These are phyloP conservation scores for Dendropsophus ebraccatus DNA, from an alignment of 2,113 vertebrate genomes.

Conservation along the genomic window DNA sequence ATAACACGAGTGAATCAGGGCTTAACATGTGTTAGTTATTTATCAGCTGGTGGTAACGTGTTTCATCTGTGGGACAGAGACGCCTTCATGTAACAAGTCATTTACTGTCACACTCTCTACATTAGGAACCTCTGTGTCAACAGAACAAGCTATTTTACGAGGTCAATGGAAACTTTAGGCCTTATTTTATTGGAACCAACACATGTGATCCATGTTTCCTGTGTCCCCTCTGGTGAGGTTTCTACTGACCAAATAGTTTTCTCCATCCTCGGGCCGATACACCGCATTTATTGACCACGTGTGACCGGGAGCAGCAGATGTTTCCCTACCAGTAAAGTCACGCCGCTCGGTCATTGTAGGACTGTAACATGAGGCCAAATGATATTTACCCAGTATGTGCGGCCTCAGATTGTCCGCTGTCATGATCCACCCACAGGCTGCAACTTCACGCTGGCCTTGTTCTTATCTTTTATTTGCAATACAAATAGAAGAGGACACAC, in stretches of 20 bases:
- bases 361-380: background rate
- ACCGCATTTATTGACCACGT: constrained; percentile 20
- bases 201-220: constrained; percentile 22
- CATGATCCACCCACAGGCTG: background rate
- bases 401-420: background rate
- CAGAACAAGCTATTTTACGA: background rate
- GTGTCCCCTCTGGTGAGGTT: constrained; percentile 25
- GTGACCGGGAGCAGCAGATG: constrained; percentile 9
- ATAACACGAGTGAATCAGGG: too few relatives aligned
- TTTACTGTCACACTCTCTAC: background rate
- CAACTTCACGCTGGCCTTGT: background rate
- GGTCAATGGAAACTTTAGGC: background rate
- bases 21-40: background rate
- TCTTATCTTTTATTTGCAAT: constrained; percentile 4
- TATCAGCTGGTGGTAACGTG: background rate
- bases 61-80: background rate
- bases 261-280: background rate
- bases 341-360: background rate
- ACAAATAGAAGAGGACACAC: constrained; percentile 11
- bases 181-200: background rate
- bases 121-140: background rate
- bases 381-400: background rate
- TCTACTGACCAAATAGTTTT: constrained; percentile 2
- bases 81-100: background rate
- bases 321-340: background rate